These are phyloP conservation scores for Chlorodrepanis virens DNA, from an alignment of 2,113 vertebrate genomes.

Conservation along the genomic window DNA sequence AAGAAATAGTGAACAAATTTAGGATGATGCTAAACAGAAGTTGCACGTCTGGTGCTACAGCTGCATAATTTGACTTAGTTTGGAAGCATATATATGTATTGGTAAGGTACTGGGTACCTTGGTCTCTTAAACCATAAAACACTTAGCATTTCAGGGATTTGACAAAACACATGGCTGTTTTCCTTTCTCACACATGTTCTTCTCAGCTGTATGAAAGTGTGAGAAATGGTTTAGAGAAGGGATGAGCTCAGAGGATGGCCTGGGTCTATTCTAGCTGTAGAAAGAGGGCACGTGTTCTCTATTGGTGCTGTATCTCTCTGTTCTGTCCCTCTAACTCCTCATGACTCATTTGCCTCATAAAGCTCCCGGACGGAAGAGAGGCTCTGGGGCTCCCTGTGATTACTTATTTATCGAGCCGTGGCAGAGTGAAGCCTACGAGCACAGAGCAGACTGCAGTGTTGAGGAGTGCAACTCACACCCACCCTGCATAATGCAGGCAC, in stretches of 20 bases:
- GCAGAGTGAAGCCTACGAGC: fast-evolving
- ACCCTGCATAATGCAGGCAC: neutral
- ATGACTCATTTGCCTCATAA: neutral
- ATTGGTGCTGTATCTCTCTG: neutral
- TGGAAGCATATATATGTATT: neutral
- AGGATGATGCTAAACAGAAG: neutral
- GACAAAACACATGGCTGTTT: neutral
- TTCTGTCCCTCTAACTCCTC: neutral
- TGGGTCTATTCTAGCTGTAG: neutral
- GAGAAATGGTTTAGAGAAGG: neutral
- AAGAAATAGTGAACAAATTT: neutral
- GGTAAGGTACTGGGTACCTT: neutral
- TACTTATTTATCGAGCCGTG: neutral
- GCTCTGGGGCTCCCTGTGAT: neutral
- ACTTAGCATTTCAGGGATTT: neutral
- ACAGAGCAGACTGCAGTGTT: neutral
- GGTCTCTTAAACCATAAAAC: neutral
- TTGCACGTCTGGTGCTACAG: neutral
- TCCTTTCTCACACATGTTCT: neutral
- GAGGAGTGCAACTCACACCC: neutral
- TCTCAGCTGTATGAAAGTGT: neutral
- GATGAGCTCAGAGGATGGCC: neutral
- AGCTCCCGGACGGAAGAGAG: neutral
- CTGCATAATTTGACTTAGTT: neutral
- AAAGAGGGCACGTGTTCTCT: neutral